Evolutionary conservation across 2,113 vertebrate species (phyloP).

Genomic region (Notothenia coriiceps): DNA sequence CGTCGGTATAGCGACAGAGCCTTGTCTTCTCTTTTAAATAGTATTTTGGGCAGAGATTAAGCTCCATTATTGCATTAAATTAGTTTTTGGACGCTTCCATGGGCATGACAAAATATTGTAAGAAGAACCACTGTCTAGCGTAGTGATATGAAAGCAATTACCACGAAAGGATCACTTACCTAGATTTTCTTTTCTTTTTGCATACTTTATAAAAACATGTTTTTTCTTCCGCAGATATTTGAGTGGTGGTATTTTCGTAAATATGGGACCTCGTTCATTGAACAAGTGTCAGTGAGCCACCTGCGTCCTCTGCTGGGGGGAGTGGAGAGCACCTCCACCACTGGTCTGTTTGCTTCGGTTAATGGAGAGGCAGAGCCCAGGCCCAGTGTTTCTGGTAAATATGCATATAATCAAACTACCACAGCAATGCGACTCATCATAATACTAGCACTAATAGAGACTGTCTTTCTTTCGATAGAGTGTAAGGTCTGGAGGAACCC

Average conservation of each 20-base stretch:
- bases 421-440: neutral
- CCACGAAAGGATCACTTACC: neutral
- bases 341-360: conserved; percentile 87
- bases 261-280: conserved; percentile 97
- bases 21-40: neutral
- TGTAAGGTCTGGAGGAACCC: conserved; percentile 99
- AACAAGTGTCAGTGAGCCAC: conserved; percentile 98
- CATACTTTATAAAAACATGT: neutral
- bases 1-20: neutral
- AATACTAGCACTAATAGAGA: neutral
- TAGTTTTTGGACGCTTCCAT: neutral
- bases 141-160: neutral
- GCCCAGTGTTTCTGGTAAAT: conserved; percentile 92
- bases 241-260: conserved; percentile 99
- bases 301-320: conserved; percentile 93
- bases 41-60: neutral
- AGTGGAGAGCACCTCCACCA: conserved; percentile 87
- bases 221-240: conserved; percentile 88
- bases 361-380: conserved; percentile 89
- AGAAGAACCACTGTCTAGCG: neutral
- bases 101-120: neutral
- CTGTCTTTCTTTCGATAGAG: conserved; percentile 82
- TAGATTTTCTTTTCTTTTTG: neutral
- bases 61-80: neutral
- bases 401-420: rapidly evolving